Evolutionary conservation across 2,113 vertebrate species (phyloP).

Genomic region (Empidonax traillii): DNA sequence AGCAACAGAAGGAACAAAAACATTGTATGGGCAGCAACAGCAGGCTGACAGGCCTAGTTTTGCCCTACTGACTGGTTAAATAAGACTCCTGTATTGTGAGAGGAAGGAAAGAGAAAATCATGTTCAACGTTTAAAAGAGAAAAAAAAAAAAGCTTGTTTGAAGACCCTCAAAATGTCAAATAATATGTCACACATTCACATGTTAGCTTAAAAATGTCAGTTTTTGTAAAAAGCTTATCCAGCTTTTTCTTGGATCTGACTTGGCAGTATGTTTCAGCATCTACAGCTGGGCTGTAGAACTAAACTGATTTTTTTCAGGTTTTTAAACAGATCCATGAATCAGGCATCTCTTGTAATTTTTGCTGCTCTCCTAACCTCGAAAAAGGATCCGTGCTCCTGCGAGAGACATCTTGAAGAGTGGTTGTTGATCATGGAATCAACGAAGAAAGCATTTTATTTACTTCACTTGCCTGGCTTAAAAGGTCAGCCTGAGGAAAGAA

Average conservation of each 20-base stretch:
- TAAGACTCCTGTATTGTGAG: neutral
- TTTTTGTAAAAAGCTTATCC: neutral
- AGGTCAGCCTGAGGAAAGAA: neutral
- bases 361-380: neutral
- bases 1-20: neutral
- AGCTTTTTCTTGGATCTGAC: neutral
- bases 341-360: neutral
- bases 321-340: neutral
- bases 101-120: neutral
- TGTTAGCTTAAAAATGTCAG: neutral
- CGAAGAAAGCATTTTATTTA: neutral
- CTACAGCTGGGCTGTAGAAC: neutral
- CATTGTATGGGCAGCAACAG: neutral
- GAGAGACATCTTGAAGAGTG: neutral
- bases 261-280: neutral
- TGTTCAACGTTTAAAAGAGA: neutral
- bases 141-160: neutral
- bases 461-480: neutral
- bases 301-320: neutral
- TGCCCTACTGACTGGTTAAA: neutral
- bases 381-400: neutral
- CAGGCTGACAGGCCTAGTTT: neutral
- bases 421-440: neutral
- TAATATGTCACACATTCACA: neutral
- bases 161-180: neutral